phyloP scores from a whole-genome alignment of 2,113 vertebrate species.

The Zapornia atra region DNA sequence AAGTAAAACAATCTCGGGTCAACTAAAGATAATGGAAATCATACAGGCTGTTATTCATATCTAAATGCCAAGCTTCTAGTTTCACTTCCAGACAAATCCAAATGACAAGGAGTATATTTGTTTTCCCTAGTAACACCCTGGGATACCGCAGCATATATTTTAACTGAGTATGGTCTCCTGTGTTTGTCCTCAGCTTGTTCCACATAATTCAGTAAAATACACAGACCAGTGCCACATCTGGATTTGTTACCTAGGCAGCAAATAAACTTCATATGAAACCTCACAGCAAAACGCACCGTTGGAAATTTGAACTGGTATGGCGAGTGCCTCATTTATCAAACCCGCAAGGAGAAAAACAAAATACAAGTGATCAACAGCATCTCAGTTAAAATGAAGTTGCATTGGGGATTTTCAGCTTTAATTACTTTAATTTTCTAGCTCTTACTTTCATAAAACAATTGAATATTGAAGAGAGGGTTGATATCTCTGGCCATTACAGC shows the following conservation, averaged over 20 bases:
- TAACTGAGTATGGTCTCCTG: background rate
- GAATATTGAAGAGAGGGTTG: background rate
- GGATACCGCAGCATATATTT: background rate
- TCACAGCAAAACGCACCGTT: background rate
- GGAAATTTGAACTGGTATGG: slow-evolving; percentile 13
- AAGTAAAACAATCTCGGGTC: slow-evolving; percentile 42
- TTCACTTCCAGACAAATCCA: slow-evolving; percentile 34
- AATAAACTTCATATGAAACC: slow-evolving; percentile 47
- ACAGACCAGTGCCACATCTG: slow-evolving; percentile 77
- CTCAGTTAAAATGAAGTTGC: background rate
- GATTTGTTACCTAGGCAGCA: slow-evolving; percentile 64
- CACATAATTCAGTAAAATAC: slow-evolving; percentile 63
- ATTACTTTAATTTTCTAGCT: background rate
- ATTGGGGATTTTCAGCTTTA: background rate
- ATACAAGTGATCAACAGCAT: background rate
- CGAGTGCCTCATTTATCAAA: background rate
- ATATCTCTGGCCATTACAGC: background rate
- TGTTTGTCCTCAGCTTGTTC: slow-evolving; percentile 15
- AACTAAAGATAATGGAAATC: background rate
- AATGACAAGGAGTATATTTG: slow-evolving; percentile 28
- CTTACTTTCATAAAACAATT: background rate
- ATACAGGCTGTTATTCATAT: background rate
- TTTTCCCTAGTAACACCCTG: slow-evolving; percentile 31
- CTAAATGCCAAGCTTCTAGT: slow-evolving; percentile 12
- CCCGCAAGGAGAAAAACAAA: background rate